Conservation (phyloP, 2,888 invertebrate genomes). For the Trachelus tabidus region DNA sequence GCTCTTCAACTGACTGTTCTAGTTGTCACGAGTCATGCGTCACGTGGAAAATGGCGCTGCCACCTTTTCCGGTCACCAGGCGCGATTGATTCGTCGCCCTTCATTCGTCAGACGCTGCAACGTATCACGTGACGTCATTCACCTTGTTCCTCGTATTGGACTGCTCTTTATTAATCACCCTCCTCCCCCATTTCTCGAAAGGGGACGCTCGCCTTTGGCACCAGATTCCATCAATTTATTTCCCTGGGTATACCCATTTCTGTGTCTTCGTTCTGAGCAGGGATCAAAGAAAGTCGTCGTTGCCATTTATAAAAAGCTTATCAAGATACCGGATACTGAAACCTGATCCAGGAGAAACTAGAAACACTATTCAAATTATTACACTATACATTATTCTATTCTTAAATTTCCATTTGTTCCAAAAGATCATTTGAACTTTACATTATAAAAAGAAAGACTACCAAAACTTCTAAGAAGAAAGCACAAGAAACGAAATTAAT, state of each 20-base stretch:
- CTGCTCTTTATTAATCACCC: neutral
- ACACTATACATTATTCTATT: neutral
- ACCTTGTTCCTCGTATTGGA: neutral
- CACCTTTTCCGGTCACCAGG: neutral
- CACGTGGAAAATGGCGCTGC: neutral
- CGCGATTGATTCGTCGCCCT: neutral
- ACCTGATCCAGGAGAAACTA: neutral
- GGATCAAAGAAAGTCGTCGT: neutral
- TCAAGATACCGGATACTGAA: neutral
- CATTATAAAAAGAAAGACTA: neutral
- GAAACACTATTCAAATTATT: neutral
- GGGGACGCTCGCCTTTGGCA: neutral
- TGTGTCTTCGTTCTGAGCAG: neutral
- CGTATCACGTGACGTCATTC: neutral
- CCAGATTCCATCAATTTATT: neutral
- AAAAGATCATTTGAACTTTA: too few species aligned
- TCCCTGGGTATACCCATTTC: neutral
- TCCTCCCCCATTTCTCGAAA: neutral
- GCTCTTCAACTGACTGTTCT: too few species aligned
- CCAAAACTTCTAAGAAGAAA: neutral
- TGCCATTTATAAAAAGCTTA: neutral
- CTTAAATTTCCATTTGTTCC: neutral
- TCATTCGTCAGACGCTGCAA: neutral
- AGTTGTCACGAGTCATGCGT: too few species aligned
- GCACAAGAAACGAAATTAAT: neutral